phyloP scores from a whole-genome alignment of 2,797 vertebrate genomes.

The Diglossa cyanea region DNA sequence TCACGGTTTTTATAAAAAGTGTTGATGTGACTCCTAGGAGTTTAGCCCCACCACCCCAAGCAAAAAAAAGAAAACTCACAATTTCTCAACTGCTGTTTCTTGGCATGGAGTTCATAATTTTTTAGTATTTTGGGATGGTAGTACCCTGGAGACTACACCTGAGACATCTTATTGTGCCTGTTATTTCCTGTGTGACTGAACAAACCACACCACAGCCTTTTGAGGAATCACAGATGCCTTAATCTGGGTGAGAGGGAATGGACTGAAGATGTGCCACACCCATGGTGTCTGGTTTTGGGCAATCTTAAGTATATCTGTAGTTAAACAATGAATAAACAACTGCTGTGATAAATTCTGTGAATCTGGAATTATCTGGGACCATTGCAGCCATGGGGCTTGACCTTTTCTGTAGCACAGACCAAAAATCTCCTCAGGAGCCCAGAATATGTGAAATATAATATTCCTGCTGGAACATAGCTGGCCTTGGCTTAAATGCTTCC shows the following conservation, averaged over 20 bases:
- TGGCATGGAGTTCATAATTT: neutral
- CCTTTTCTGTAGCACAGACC: neutral
- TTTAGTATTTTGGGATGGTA: neutral
- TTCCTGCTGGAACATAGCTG: neutral
- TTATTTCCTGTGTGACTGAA: neutral
- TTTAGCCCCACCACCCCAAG: fast-evolving
- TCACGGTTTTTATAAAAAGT: neutral
- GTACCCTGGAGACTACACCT: neutral
- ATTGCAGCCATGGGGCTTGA: neutral
- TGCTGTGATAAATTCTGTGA: neutral
- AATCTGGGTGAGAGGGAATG: neutral
- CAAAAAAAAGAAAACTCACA: neutral
- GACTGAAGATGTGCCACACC: neutral
- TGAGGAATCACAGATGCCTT: neutral
- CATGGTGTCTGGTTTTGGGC: neutral
- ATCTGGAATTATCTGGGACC: neutral
- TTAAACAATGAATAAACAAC: neutral
- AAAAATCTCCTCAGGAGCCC: neutral
- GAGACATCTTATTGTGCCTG: neutral
- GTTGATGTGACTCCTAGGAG: neutral
- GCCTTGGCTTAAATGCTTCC: neutral
- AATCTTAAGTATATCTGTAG: neutral
- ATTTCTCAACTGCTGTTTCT: neutral
- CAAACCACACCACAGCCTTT: neutral
- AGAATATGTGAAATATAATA: neutral